These are phyloP conservation scores for Poecilus cupreus DNA, from an alignment of 2,888 invertebrate species.

Conservation along the genomic window DNA sequence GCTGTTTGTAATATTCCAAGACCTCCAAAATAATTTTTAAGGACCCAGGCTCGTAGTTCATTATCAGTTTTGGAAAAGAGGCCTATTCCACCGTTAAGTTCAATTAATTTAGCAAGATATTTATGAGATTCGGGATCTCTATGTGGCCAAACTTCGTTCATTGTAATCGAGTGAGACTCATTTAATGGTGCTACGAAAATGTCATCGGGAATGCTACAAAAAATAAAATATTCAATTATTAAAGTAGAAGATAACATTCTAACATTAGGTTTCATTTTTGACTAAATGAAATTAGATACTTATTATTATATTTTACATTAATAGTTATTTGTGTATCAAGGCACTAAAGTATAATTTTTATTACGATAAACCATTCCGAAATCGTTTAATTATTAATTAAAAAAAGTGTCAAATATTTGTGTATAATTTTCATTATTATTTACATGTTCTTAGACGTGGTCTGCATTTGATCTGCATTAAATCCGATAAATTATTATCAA, in stretches of 20 bases:
- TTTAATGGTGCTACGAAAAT: slow-evolving; percentile 67
- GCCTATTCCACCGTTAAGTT: slow-evolving; percentile 69
- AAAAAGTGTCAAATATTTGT: too few species aligned
- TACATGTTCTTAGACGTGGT: too few species aligned
- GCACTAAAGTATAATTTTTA: too few species aligned
- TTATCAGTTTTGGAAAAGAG: slow-evolving; percentile 68
- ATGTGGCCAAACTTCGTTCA: slow-evolving; percentile 70
- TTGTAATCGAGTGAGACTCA: slow-evolving; percentile 64
- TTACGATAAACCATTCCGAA: too few species aligned
- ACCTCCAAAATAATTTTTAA: slow-evolving; percentile 68
- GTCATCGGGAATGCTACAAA: slow-evolving; percentile 67
- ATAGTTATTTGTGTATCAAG: too few species aligned
- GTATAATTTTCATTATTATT: too few species aligned
- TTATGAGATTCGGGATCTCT: slow-evolving; percentile 66
- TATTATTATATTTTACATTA: not conserved
- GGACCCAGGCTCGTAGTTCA: slow-evolving; percentile 69
- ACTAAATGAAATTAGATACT: not conserved
- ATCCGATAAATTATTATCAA: too few species aligned
- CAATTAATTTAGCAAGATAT: slow-evolving; percentile 67
- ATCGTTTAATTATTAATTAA: too few species aligned
- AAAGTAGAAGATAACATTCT: not conserved
- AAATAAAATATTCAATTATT: not conserved
- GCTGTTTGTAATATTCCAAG: slow-evolving; percentile 69
- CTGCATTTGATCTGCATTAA: too few species aligned
- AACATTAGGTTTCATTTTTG: not conserved